These are phyloP conservation scores for Pseudoips prasinana DNA, from an alignment of 2,888 invertebrate genomes.

Conservation along the genomic window DNA sequence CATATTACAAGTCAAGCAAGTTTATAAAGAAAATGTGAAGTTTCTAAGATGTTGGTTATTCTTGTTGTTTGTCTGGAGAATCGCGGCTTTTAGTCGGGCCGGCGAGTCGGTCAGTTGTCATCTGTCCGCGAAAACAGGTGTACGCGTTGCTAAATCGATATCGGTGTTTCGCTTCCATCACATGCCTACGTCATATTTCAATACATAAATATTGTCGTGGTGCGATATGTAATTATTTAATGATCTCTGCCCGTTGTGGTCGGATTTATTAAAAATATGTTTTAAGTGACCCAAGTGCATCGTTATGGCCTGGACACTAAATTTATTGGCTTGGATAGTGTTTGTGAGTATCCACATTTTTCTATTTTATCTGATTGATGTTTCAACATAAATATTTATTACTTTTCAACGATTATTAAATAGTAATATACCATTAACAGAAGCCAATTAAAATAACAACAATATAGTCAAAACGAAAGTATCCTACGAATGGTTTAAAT, in stretches of 20 bases:
- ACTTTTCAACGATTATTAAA: too few relatives aligned
- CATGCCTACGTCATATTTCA: constrained; percentile 40
- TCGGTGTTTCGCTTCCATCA: constrained; percentile 35
- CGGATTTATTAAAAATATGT: constrained; percentile 30
- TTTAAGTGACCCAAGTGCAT: constrained; percentile 33
- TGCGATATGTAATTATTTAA: constrained; percentile 49
- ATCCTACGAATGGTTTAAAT: too few relatives aligned
- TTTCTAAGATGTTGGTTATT: constrained; percentile 32
- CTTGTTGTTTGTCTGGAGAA: too few relatives aligned
- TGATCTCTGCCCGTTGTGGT: constrained; percentile 34
- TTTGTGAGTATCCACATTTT: constrained; percentile 60
- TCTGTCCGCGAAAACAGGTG: constrained; percentile 36
- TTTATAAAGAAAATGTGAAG: constrained; percentile 22
- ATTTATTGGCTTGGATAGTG: constrained; percentile 47
- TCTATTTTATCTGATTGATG: too few relatives aligned
- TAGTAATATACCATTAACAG: too few relatives aligned
- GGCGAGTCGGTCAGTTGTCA: constrained; percentile 39
- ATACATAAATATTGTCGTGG: constrained; percentile 42
- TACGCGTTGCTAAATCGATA: constrained; percentile 37
- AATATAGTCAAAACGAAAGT: too few relatives aligned
- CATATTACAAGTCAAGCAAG: too few relatives aligned
- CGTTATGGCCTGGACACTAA: constrained; percentile 54
- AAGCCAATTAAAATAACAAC: too few relatives aligned
- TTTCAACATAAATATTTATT: too few relatives aligned
- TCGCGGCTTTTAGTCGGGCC: too few relatives aligned